Evolutionary conservation across 2,797 vertebrate genomes (phyloP), one percentile per base, ranked within the genome.

Genomic region (Sebastes kiyomatsui): DNA sequence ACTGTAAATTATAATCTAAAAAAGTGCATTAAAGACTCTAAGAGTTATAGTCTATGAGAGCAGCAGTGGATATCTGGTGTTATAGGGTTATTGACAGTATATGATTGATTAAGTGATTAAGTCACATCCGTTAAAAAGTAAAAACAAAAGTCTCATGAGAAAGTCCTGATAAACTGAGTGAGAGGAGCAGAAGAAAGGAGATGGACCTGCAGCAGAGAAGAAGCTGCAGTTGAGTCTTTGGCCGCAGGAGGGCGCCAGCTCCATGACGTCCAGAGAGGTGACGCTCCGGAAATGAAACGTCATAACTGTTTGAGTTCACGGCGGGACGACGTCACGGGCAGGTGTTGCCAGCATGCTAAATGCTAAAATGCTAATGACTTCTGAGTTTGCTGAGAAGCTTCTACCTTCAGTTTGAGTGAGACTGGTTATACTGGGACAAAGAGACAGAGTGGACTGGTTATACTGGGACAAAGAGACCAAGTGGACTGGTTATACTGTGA

Each of bases 391-490:
- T 52, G 46, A 52, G 0, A 0, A n/a, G 20, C 46, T 52, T 1
- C 46, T 4, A 52, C 46, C 42, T 46, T 46, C 42, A 46, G 14
- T 7, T 18, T 46, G 11, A 38, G 13, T 38, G 13, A n/a, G 2
- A 38, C 11, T 11, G 35, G 35, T 13, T 38, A 38, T 12, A 12
- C 35, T 38, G 35, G 35, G 35, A 38, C 35, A 4, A 13, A 38
- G 35, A 13, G 12, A 0, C 4, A 0, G 0, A 38, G 12, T 38
- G 35, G 12, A 13, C 35, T 11, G 11, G 35, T 38, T 38, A 38
- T 12, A 13, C 12, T 38, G 35, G 35, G 11, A 38, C 35, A 38
- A 11, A 38, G 35, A 38, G 12, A 0, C 35, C 0, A 0, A 14
- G 35, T 38, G 35, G 35, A 38, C 35, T 13, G 35, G 12, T 38